Evolutionary conservation across 1,140 invertebrate genomes (phyloP), one percentile per base, ranked within the genome.

Genomic region (Colletes latitarsis): DNA sequence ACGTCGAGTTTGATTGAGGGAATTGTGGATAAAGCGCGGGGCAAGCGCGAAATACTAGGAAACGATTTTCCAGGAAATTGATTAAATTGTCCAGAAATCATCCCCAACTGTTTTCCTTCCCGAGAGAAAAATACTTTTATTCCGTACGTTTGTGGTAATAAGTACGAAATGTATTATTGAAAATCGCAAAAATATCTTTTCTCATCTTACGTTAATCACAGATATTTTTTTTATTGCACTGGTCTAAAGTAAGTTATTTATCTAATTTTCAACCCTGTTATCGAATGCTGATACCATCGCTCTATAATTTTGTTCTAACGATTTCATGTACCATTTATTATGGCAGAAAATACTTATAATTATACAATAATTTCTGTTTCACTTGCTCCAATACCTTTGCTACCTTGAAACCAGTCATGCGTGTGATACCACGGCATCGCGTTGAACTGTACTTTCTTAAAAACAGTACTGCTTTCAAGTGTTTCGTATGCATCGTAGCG

Each of bases 401-500:
- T 58, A 30, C 41, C 43, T 15, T 43, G 39, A 46, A 46, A 19
- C 57, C 41, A n/a, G 6, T 43, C n/a, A 46, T 4, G 30, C 17
- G 19, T 8, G 41, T 9, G 14, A 17, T 4, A 41, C 41, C 4
- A 17, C 70, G 52, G 15, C 9, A 41, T 57, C 30, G 14, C 30
- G 60, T 76, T 71, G n/a, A 43, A 53, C n/a, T n/a, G 15, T 58
- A 49, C 57, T n/a, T 72, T 49, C 41, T 53, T 53, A 66, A 60
- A 69, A 30, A 55, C 43, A 49, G 21, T 72, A 55, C 39, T 39
- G 49, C 81, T 62, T 62, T 67, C 66, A 79, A 62, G 60, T 77
- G 63, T 58, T 62, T 17, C 30, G 21, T 52, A 67, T 57, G 62
- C 63, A 63, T 57, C 73, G 66, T 86, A 66, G 67, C 66, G 69